Base-by-base conservation (phyloP, 2,888 invertebrate genomes). In the Spialia ferax region DNA sequence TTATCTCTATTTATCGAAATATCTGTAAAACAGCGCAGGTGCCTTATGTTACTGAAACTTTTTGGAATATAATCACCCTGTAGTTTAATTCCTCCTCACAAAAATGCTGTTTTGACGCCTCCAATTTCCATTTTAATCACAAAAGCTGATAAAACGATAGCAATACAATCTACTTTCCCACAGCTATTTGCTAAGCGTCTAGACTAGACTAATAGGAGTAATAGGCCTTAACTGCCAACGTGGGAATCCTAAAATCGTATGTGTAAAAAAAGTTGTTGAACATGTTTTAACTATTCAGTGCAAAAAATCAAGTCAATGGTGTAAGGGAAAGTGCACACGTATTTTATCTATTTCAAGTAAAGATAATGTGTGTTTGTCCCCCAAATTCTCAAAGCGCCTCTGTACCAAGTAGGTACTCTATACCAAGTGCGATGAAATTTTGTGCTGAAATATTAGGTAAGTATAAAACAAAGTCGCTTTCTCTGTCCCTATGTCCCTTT, bases 171-270 rank as follows among this genome's bases (percentile, higher is more conserved):
- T 26, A 55, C 42, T 45, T 63, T 63, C 63, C 45, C 63, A 63
- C 63, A 56, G 38, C 13, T 57, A 57, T 57, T 57, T 57, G 35
- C 64, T 64, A 64, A 64, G 22, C 35, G 64, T 64, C 57, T 64
- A 64, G 64, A 57, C 64, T 64, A n/a, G n/a, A n/a, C n/a, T n/a
- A n/a, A n/a, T n/a, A n/a, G n/a, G n/a, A n/a, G n/a, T n/a, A 64
- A 64, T 64, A 32, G 48, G 35, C 18, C 50, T 64, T 64, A 57
- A 64, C 64, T 48, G 50, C 32, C 11, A 50, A 57, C 64, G 57
- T 64, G 64, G 56, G 64, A 64, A 64, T 57, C 35, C 50, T 64
- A 23, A 64, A 64, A 64, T 22, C 29, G 22, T 38, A 1, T 50
- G 29, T 42, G 48, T 50, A 50, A 57, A 64, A 48, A 5, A 15